These are phyloP conservation scores for Oxyscelio sp. DNA, from an alignment of 2,888 invertebrate species.

Conservation along the genomic window DNA sequence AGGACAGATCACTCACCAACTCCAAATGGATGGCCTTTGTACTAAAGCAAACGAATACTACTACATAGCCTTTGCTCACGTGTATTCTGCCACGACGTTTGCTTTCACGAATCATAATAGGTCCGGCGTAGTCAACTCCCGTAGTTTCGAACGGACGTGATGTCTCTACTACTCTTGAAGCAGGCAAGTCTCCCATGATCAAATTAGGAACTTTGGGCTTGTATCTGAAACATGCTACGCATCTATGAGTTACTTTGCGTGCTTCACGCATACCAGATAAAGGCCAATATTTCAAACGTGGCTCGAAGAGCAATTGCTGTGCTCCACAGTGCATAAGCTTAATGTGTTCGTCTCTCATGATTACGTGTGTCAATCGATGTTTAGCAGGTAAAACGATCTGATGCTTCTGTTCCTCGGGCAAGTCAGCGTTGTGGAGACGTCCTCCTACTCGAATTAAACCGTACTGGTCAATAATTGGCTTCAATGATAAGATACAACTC, in stretches of 20 bases:
- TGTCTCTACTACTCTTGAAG: slow-evolving; percentile 14
- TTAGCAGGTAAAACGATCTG: slow-evolving; percentile 22
- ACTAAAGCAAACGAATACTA: background rate
- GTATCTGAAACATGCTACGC: slow-evolving; percentile 52
- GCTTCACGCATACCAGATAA: slow-evolving; percentile 31
- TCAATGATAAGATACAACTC: slow-evolving; percentile 11
- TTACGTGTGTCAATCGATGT: slow-evolving; percentile 4
- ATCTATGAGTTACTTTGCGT: slow-evolving; percentile 25
- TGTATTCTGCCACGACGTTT: background rate
- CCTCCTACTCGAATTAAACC: slow-evolving; percentile 26
- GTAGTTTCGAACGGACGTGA: slow-evolving; percentile 41
- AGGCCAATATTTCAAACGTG: slow-evolving; percentile 1
- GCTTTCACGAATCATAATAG: background rate
- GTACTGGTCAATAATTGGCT: slow-evolving; percentile 5
- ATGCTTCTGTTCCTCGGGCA: slow-evolving; percentile 21
- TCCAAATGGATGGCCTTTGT: background rate
- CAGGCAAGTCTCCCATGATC: slow-evolving; percentile 48
- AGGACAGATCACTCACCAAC: slow-evolving; percentile 49
- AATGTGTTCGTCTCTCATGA: slow-evolving; percentile 7
- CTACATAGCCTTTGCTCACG: background rate
- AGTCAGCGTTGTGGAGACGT: slow-evolving; percentile 8
- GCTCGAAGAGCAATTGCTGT: slow-evolving; percentile 1
- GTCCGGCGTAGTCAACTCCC: slow-evolving; percentile 5
- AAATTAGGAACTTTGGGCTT: slow-evolving; percentile 33
- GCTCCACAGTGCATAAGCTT: slow-evolving; percentile 1